These are phyloP conservation scores for Brenthis daphne DNA, from an alignment of 2,888 invertebrate genomes.

Conservation along the genomic window DNA sequence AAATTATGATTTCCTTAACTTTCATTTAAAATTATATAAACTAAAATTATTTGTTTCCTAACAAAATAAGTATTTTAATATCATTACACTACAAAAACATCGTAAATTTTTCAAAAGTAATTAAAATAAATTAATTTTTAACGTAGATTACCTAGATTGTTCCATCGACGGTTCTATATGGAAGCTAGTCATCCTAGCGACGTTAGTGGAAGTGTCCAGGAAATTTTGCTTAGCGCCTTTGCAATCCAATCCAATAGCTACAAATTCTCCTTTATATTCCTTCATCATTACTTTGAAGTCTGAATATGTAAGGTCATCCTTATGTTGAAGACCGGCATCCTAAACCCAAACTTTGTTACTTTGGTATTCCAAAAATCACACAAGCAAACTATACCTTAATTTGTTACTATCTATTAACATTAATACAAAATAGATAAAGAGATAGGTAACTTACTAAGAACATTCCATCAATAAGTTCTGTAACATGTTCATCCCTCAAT, in stretches of 20 bases:
- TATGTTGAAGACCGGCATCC: constrained; percentile 94
- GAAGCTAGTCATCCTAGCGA: constrained; percentile 97
- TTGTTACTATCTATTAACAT: too few species aligned
- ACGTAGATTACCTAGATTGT: constrained; percentile 72
- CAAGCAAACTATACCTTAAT: too few species aligned
- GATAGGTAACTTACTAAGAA: constrained; percentile 84
- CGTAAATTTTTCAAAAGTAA: background rate
- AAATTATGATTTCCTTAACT: background rate
- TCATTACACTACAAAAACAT: too few species aligned
- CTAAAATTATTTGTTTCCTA: background rate
- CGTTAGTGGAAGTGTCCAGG: constrained; percentile 95
- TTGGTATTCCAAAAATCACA: too few species aligned
- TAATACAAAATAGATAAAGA: background rate
- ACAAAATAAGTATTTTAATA: background rate
- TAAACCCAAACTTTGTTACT: constrained; percentile 48
- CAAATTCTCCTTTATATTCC: constrained; percentile 97
- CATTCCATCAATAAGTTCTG: constrained; percentile 96
- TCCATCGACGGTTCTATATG: constrained; percentile 92
- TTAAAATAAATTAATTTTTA: background rate
- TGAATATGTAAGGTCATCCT: constrained; percentile 93
- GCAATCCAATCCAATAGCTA: constrained; percentile 96
- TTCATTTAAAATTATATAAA: too few species aligned
- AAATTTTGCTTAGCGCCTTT: constrained; percentile 98
- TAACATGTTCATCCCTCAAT: constrained; percentile 93
- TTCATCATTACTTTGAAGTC: constrained; percentile 98